Evolutionary conservation across 2,888 invertebrate genomes (phyloP).

Genomic region (Pyrrhosoma nymphula): DNA sequence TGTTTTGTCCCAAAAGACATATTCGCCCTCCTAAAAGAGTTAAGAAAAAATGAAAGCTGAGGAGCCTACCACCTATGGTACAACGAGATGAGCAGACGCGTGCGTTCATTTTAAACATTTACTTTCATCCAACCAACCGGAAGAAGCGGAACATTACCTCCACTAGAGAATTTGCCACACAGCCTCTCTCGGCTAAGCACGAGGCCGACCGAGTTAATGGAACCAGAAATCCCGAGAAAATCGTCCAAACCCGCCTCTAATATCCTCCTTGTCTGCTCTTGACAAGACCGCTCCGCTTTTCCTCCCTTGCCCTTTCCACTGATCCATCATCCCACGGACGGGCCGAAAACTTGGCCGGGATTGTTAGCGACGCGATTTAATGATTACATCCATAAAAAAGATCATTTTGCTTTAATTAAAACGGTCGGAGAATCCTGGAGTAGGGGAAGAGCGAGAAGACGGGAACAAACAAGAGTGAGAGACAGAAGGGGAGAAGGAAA

Average conservation of each 20-base stretch:
- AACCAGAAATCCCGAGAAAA: background rate
- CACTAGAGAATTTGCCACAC: background rate
- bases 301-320: background rate
- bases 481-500: background rate
- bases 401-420: slow-evolving; percentile 32
- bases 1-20: too few species aligned
- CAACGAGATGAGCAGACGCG: too few species aligned
- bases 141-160: background rate
- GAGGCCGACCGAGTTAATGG: background rate
- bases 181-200: background rate
- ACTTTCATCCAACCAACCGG: too few species aligned
- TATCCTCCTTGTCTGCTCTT: background rate
- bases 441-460: background rate
- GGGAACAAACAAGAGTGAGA: background rate
- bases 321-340: slow-evolving; percentile 21
- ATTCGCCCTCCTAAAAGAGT: too few species aligned
- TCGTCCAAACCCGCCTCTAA: background rate
- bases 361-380: slow-evolving; percentile 32
- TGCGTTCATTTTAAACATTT: too few species aligned
- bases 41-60: too few species aligned
- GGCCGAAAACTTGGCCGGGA: background rate
- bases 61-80: too few species aligned
- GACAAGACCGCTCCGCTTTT: background rate
- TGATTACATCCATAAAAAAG: slow-evolving; percentile 22
- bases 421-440: background rate